Base-by-base conservation (phyloP, 2,113 vertebrate genomes). In the Thomomys bottae region DNA sequence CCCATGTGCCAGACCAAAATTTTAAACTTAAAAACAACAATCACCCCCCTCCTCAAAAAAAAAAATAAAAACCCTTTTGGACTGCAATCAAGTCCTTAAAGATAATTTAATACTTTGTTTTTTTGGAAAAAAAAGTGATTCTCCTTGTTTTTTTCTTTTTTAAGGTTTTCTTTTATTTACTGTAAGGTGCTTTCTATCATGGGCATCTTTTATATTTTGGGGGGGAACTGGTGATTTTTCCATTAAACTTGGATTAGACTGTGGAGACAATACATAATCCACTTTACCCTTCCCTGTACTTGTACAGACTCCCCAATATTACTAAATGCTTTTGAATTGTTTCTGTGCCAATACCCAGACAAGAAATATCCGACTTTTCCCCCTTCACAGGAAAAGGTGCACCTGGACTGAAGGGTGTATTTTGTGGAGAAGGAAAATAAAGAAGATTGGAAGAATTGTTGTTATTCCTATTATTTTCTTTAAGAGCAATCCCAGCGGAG, bases 301-400 rank as follows among this genome's bases (percentile, higher is more conserved):
- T 92, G 45, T 93, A 89, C 76, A 68, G 89, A 96, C 71, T 88
- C 96, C 96, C 93, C 94, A 95, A 36, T 97, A 49, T 89, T 97
- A 49, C 89, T 97, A 97, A 94, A 95, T 10, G 28, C 83, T 57
- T 96, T 97, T 75, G 95, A 92, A 97, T 17, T 54, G 49, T 54
- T 54, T 12, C 4, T 97, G 63, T 97, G 96, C 90, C 97, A 97
- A 97, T 90, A 98, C 70, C 92, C 96, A 97, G 96, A 96, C 92
- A 96, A 97, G 96, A 97, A 97, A 95, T 96, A 96, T 92, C 97
- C 63, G 84, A 97, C 97, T 98, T 97, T 97, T 97, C 95, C 93
- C 93, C 97, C 91, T 97, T 97, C 95, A 97, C 97, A 98, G 98
- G 98, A 97, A 97, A 98, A 97, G 94, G 96, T 97, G 97, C 96